Conservation (phyloP, 2,888 invertebrate genomes). For the Rhamphomyia laevipes region DNA sequence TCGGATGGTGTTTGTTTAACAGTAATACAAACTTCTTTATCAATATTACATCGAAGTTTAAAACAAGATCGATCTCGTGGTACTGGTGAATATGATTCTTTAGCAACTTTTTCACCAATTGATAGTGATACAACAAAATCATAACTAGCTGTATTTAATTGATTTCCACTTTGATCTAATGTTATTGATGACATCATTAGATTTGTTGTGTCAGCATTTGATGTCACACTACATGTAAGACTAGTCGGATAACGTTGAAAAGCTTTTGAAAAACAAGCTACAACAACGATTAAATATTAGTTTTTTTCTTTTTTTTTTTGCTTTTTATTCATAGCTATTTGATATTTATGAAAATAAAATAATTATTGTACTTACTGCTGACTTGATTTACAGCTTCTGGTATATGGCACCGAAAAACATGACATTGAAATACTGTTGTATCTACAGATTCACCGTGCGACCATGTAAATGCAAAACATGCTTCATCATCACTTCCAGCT, state of each 20-base stretch:
- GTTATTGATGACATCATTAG: slow-evolving; percentile 45
- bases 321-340: no score
- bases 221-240: slow-evolving; percentile 63
- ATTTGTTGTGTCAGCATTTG: slow-evolving; percentile 37
- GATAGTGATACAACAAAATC: slow-evolving; percentile 87
- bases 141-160: slow-evolving; percentile 53
- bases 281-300: slow-evolving; percentile 9
- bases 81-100: slow-evolving; percentile 70
- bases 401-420: slow-evolving; percentile 92
- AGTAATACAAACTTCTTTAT: slow-evolving; percentile 80
- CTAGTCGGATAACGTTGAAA: slow-evolving; percentile 80
- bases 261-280: slow-evolving; percentile 81
- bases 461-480: slow-evolving; percentile 98
- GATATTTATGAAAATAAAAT: no score
- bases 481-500: slow-evolving; percentile 65
- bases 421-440: slow-evolving; percentile 88
- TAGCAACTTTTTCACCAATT: slow-evolving; percentile 85
- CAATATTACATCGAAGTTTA: slow-evolving; percentile 71
- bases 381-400: slow-evolving; percentile 80
- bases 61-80: slow-evolving; percentile 79
- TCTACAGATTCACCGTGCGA: slow-evolving; percentile 84
- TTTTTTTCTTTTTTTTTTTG: not conserved
- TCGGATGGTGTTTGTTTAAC: slow-evolving; percentile 56
- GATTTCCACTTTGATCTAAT: slow-evolving; percentile 46
- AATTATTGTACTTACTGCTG: slow-evolving; percentile 44